Evolutionary conservation across 2,888 invertebrate genomes (phyloP).

Genomic region (Volucella bombylans): DNA sequence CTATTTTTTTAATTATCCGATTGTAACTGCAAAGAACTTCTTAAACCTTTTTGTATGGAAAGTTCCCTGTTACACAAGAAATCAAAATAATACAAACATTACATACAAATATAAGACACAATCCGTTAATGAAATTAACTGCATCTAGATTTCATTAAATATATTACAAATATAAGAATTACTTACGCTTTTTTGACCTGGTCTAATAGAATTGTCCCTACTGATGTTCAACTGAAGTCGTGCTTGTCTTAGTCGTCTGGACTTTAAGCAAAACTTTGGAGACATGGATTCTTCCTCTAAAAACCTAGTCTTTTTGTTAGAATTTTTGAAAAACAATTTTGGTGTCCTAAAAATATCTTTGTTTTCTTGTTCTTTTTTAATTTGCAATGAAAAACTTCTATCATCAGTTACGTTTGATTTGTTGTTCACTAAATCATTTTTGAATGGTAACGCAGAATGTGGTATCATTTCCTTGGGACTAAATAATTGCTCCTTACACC

Average conservation of each 20-base stretch:
- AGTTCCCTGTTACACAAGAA: too few relatives aligned
- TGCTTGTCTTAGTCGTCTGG: slow-evolving; percentile 33
- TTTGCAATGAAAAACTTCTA: neutral
- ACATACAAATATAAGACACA: too few relatives aligned
- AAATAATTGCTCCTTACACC: slow-evolving; percentile 22
- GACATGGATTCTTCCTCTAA: slow-evolving; percentile 18
- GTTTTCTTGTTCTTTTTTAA: neutral
- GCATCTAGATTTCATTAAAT: too few relatives aligned
- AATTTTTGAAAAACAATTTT: slow-evolving; percentile 27
- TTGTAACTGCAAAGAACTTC: too few relatives aligned
- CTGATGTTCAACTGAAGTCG: slow-evolving; percentile 44
- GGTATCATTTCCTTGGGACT: neutral
- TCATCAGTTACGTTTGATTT: neutral
- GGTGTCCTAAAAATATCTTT: slow-evolving; percentile 4
- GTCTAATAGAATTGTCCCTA: neutral
- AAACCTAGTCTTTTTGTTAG: neutral
- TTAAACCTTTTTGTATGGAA: too few relatives aligned
- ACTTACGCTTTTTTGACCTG: too few relatives aligned
- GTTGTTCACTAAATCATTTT: slow-evolving; percentile 34
- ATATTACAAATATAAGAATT: too few relatives aligned
- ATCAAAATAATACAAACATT: too few relatives aligned
- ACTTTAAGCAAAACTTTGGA: slow-evolving; percentile 25
- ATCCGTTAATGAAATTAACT: too few relatives aligned
- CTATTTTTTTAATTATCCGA: too few relatives aligned
- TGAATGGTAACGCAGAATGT: slow-evolving; percentile 34